Percentiles rank a stretch among this genome's conserved stretches.
Evolutionary conservation across 1,140 invertebrate species (phyloP).

Genomic region (Oppia nitens): DNA sequence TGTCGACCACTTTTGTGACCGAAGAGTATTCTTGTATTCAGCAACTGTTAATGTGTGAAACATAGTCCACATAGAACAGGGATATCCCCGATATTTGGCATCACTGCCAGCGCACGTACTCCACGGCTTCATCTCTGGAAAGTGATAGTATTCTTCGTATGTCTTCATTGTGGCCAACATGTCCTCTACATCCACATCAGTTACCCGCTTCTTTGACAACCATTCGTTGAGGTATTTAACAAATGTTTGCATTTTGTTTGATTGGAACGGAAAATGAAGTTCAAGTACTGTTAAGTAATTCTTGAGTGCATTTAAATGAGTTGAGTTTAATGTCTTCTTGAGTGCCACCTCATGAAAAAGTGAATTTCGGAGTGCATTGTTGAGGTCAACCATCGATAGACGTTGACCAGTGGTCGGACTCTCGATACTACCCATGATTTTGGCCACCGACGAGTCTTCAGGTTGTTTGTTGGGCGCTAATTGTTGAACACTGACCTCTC

Average conservation of each 20-base stretch:
- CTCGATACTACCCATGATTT: neutral
- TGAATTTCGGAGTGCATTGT: slow-evolving; percentile 57
- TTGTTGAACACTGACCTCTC: neutral
- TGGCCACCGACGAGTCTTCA: neutral
- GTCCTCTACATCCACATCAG: neutral
- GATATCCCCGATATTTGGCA: slow-evolving; percentile 57
- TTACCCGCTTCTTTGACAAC: neutral
- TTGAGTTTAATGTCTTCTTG: slow-evolving; percentile 45
- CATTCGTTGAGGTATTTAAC: slow-evolving; percentile 5
- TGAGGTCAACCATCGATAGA: slow-evolving; percentile 68
- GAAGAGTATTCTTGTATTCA: slow-evolving; percentile 30
- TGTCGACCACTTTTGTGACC: slow-evolving; percentile 27
- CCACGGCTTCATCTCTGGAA: slow-evolving; percentile 36
- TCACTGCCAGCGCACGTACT: slow-evolving; percentile 61
- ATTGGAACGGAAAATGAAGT: slow-evolving; percentile 48
- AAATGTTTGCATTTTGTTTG: slow-evolving; percentile 3
- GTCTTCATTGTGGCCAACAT: slow-evolving; percentile 7
- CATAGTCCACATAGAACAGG: slow-evolving; percentile 82
- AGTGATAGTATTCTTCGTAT: slow-evolving; percentile 12
- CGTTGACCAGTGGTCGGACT: neutral
- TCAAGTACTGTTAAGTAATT: slow-evolving; percentile 49
- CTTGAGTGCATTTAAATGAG: slow-evolving; percentile 48
- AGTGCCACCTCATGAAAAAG: slow-evolving; percentile 60
- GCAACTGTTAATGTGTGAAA: slow-evolving; percentile 82
- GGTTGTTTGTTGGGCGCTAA: neutral